Base-by-base conservation (phyloP, 2,888 invertebrate species). In the Cataglyphis rosenhaueri region DNA sequence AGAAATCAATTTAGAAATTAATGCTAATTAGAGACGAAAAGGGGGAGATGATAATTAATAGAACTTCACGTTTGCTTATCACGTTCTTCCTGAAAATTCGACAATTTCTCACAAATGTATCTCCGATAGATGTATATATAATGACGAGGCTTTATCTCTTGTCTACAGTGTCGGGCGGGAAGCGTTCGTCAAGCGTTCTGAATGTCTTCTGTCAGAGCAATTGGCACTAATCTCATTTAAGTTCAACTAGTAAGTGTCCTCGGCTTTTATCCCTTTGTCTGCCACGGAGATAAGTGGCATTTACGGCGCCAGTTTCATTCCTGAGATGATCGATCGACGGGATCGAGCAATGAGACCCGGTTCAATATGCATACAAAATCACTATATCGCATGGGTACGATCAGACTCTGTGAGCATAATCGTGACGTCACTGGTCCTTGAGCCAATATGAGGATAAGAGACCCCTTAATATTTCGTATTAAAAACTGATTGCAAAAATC, bases 211-310 rank as follows among this genome's bases (percentile, higher is more conserved):
- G 91, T 89, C 92, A 86, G 85, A 85, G 90, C 91, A 91, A 92
- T 92, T 91, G 92, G 82, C 85, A 87, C 89, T 93, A 92, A 93
- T 93, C 92, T 92, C 89, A 90, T 93, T 93, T 92, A 86, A 84
- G 57, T 81, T 87, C 82, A 86, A 87, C 89, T 71, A 84, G 74
- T 85, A 87, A 86, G 84, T 85, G 83, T 88, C 86, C 85, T 88
- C 87, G 85, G 86, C 89, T 90, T 88, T 91, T 89, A 90, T 90
- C 86, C 88, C 81, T 89, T 89, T 87, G 88, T 88, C 88, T 82
- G 83, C 75, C 86, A 84, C 59, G 75, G 83, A 83, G 87, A 87
- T 84, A 86, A 88, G 89, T 87, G 86, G 86, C 87, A 89, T 88
- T 91, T 83, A 85, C 83, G 87, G 88, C 89, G 91, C 89, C 88